Evolutionary conservation across 2,888 invertebrate species (phyloP).

Genomic region (Zele albiditarsus): DNA sequence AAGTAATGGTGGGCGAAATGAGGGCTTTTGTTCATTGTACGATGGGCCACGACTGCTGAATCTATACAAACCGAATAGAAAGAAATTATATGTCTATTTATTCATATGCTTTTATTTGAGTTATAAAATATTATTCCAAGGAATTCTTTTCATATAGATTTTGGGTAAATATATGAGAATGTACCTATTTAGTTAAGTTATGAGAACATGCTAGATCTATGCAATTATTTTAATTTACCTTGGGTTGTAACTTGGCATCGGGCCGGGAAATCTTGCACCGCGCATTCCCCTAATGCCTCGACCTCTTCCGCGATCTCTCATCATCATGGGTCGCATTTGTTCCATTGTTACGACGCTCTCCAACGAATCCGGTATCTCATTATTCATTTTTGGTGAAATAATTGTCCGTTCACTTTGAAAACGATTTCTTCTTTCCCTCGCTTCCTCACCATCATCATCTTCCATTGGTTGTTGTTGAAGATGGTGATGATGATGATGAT

Average conservation of each 20-base stretch:
- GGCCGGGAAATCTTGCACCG: conserved; percentile 60
- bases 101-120: too few relatives aligned
- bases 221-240: conserved; percentile 51
- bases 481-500: background rate
- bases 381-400: conserved; percentile 65
- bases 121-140: too few relatives aligned
- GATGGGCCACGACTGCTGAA: conserved; percentile 46
- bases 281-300: conserved; percentile 60
- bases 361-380: conserved; percentile 68
- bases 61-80: conserved; percentile 14
- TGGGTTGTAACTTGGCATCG: conserved; percentile 57
- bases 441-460: conserved; percentile 69
- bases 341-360: conserved; percentile 68
- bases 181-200: too few relatives aligned
- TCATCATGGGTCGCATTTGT: conserved; percentile 58
- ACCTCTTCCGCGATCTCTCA: conserved; percentile 58
- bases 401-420: conserved; percentile 68
- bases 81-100: background rate
- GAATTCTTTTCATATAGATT: too few relatives aligned
- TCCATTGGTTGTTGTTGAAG: conserved; percentile 50
- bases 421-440: conserved; percentile 66
- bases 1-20: conserved; percentile 60
- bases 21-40: conserved; percentile 48
- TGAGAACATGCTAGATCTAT: too few relatives aligned
- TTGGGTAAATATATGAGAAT: too few relatives aligned